Evolutionary conservation across 2,113 vertebrate species (phyloP).

Genomic region (Eulemur rufifrons): DNA sequence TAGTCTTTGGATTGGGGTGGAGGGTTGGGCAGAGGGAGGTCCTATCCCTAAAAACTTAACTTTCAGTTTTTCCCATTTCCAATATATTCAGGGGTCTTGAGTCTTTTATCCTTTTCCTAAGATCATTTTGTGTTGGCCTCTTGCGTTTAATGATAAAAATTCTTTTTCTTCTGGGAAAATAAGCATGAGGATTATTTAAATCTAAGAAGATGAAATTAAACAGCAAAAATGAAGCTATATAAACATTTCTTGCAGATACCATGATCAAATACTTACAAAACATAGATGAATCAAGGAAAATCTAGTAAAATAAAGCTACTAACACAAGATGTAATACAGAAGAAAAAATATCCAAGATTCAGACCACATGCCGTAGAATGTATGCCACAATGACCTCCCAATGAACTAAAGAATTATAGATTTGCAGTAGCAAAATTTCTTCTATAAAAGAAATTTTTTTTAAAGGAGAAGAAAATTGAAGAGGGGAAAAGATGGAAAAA

Average conservation of each 20-base stretch:
- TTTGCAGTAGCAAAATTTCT: not conserved
- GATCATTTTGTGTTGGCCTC: not conserved
- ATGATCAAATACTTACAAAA: not conserved
- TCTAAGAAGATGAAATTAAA: not conserved
- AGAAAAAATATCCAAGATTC: not conserved
- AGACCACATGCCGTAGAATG: not conserved
- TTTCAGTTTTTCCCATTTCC: not conserved
- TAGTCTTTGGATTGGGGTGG: not conserved
- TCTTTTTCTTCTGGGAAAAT: not conserved
- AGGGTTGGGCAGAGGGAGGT: accelerated
- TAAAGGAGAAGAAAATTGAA: not conserved
- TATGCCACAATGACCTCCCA: not conserved
- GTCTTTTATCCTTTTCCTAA: not conserved
- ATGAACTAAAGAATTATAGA: not conserved
- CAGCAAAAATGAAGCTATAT: not conserved
- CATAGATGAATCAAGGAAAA: not conserved
- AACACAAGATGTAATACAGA: not conserved
- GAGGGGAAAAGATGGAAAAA: not conserved
- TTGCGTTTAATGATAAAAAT: constrained; percentile 19
- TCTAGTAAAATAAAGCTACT: not conserved
- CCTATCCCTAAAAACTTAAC: not conserved
- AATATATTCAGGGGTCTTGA: not conserved
- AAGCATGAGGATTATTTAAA: not conserved
- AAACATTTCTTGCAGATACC: not conserved
- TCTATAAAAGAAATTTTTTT: not conserved